Evolutionary conservation across 1,140 invertebrate genomes (phyloP), one percentile per base, ranked within the genome.

Genomic region (Lucilia sericata): DNA sequence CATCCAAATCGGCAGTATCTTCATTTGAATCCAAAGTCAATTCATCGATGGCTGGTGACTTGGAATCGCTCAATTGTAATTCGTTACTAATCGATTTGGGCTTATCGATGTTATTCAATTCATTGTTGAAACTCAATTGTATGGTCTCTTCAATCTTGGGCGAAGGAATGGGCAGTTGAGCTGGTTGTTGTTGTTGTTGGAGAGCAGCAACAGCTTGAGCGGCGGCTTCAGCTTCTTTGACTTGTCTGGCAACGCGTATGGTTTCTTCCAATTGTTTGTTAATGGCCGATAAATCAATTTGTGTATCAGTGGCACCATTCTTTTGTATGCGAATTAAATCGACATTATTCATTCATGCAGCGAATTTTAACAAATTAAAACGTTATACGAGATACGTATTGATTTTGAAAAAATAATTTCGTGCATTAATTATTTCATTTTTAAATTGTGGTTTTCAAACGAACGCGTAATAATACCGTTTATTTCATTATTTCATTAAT

Each of bases 1-100:
- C 95, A 88, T 96, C 95, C 82, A 89, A 82, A 88, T 96, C 95
- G 86, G 94, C 95, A 70, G 92, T 90, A 85, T 94, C 94, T 49
- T 93, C 92, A 75, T 93, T 93, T 9, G 92, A 92, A 86, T 95
- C 94, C 49, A 95, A 89, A 2, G 93, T 91, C 84, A 94, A 91
- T 86, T 94, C 93, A 88, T 94, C 93, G 85, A 94, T 93, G 85
- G 92, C 91, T 74, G 90, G 90, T 19, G 93, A 92, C 42, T 93
- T 92, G 19, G 93, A 89, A 78, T 92, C 92, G 10, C 92, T 88
- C 17, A 90, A 85, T 81, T 90, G 88, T 30, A 90, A 84, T 75
- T 91, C 89, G 80, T 90, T 91, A 36, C 84, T 89, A 83, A 83
- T 87, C n/a, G 88, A 51, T 83, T 90, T 90, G 1, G 87, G 86